A percentile compares a stretch with the other conserved stretches of the same genome.
Evolutionary conservation across 2,797 vertebrate species (phyloP).

Genomic region (Rhadinocentrus ornatus): DNA sequence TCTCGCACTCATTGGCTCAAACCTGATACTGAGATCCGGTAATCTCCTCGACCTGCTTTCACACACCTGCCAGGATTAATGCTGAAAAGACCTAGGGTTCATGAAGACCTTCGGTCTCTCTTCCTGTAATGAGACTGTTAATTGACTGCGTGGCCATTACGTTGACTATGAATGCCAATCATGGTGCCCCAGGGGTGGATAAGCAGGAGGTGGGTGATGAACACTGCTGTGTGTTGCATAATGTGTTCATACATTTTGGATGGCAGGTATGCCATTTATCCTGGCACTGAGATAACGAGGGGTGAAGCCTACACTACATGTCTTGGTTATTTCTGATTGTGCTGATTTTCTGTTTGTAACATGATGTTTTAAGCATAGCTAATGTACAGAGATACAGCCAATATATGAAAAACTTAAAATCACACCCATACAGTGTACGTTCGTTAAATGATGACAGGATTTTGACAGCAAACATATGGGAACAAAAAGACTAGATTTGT

Average conservation of each 20-base stretch:
- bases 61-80: slow-evolving; percentile 53
- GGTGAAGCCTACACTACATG: slow-evolving; percentile 9
- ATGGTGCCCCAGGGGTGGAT: slow-evolving; percentile 25
- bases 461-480: too few relatives aligned
- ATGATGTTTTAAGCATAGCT: neutral
- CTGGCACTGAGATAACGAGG: slow-evolving; percentile 23
- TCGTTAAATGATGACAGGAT: too few relatives aligned
- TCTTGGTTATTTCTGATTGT: slow-evolving; percentile 12
- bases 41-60: slow-evolving; percentile 9
- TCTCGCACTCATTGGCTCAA: slow-evolving; percentile 54
- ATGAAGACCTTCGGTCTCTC: slow-evolving; percentile 35
- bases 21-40: slow-evolving; percentile 55
- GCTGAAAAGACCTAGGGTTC: slow-evolving; percentile 6
- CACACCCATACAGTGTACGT: too few relatives aligned
- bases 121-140: slow-evolving; percentile 52
- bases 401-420: neutral
- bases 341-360: slow-evolving; percentile 28
- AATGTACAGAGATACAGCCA: neutral
- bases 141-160: slow-evolving; percentile 42
- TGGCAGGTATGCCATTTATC: slow-evolving; percentile 39
- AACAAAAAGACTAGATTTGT: too few relatives aligned
- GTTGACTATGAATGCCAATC: slow-evolving; percentile 54
- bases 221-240: slow-evolving; percentile 48
- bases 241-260: slow-evolving; percentile 52
- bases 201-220: slow-evolving; percentile 23